Conservation (phyloP, 2,113 vertebrate species). For the Casuarius casuarius region DNA sequence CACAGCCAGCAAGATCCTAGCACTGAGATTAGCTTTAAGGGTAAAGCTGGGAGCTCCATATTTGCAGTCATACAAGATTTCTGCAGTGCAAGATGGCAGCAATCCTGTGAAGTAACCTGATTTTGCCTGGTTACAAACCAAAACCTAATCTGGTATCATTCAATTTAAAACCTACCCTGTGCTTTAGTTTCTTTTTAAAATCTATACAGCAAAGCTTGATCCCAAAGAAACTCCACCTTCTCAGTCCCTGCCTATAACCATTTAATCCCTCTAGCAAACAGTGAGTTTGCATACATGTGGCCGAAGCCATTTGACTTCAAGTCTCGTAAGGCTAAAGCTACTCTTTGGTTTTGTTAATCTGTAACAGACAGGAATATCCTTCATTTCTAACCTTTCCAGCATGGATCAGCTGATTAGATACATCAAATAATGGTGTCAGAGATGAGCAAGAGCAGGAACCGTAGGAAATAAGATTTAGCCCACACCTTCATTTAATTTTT, state of each 20-base stretch:
- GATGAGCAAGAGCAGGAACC: constrained; percentile 30
- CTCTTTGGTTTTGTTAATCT: constrained; percentile 42
- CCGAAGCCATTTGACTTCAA: constrained; percentile 35
- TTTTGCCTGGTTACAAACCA: not conserved
- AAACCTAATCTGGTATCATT: not conserved
- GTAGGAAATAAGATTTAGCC: constrained; percentile 55
- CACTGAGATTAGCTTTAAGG: not conserved
- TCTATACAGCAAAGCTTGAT: not conserved
- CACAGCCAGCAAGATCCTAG: not conserved
- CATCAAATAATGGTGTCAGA: constrained; percentile 12
- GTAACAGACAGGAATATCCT: constrained; percentile 41
- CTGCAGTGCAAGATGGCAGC: not conserved
- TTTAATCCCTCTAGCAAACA: not conserved
- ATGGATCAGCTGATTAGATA: constrained; percentile 28
- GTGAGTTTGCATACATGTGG: not conserved
- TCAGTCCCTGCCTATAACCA: not conserved
- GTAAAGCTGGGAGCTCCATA: not conserved
- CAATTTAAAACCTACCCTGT: not conserved
- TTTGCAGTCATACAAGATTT: not conserved
- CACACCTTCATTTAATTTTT: constrained; percentile 54
- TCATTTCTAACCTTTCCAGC: constrained; percentile 58
- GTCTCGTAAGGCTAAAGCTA: constrained; percentile 27
- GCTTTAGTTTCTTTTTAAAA: not conserved
- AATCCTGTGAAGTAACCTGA: not conserved
- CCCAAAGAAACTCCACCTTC: not conserved